Evolutionary conservation across 64 coral and sea anemone genomes (phyloP).

Genomic region (Hydrozoanthus tunicans): DNA sequence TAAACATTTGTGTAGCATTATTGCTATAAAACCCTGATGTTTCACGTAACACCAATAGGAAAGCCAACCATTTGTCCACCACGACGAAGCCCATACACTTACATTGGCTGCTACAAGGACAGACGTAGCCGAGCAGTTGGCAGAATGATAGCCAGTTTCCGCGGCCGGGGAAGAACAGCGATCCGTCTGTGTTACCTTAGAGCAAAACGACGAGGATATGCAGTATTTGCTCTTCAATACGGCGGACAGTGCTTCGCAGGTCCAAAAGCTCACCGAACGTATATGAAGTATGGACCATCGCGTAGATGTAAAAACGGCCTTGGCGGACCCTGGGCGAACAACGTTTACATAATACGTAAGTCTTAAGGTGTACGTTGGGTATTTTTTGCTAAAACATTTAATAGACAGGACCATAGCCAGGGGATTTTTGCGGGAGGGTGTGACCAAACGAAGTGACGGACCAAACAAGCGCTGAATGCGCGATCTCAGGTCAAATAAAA

Average conservation of each 20-base stretch:
- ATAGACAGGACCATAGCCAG: no score
- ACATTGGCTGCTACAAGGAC: slow-evolving; percentile 39
- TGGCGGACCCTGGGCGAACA: slow-evolving; percentile 33
- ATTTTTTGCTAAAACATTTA: no score
- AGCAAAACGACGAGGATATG: slow-evolving; percentile 22
- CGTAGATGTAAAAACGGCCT: slow-evolving; percentile 16
- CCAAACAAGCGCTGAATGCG: no score
- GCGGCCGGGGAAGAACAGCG: slow-evolving; percentile 22
- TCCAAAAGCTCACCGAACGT: slow-evolving; percentile 30
- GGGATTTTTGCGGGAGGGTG: no score
- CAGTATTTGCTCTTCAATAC: slow-evolving; percentile 29
- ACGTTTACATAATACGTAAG: slow-evolving; percentile 62
- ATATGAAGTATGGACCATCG: slow-evolving; percentile 42
- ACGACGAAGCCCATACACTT: background rate
- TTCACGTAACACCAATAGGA: background rate
- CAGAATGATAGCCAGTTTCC: slow-evolving; percentile 14
- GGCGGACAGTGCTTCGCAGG: slow-evolving; percentile 40
- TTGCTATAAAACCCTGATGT: background rate
- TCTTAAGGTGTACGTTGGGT: background rate
- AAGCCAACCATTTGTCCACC: slow-evolving; percentile 29
- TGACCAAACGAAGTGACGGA: no score
- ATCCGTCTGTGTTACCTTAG: slow-evolving; percentile 11
- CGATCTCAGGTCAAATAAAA: no score
- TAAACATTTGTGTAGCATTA: background rate
- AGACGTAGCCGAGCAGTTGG: slow-evolving; percentile 21